phyloP scores from a whole-genome alignment of 2,113 vertebrate genomes.

The Physeter macrocephalus region DNA sequence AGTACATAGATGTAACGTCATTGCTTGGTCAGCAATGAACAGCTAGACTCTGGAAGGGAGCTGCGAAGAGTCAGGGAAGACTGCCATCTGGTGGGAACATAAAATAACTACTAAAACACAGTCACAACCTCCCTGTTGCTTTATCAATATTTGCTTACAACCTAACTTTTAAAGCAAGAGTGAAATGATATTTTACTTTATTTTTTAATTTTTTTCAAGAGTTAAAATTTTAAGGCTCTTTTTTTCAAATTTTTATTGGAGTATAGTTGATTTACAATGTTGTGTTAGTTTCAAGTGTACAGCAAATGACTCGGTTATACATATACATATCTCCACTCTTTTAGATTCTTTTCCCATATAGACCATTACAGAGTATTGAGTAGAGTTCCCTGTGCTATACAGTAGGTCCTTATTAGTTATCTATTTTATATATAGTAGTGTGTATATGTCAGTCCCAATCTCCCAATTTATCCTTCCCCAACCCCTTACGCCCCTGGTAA shows the following conservation, averaged over 20 bases:
- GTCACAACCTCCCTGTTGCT: neutral
- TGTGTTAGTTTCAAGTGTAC: neutral
- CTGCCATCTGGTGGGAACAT: slow-evolving; percentile 63
- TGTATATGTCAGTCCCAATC: too few species aligned
- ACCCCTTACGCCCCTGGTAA: too few species aligned
- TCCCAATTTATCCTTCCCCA: too few species aligned
- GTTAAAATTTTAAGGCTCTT: neutral
- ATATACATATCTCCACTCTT: neutral
- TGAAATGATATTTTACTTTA: neutral
- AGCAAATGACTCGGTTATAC: neutral
- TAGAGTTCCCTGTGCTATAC: too few species aligned
- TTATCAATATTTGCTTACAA: neutral
- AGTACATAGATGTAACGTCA: neutral
- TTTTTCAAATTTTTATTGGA: neutral
- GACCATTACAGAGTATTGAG: neutral
- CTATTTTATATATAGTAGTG: too few species aligned
- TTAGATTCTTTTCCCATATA: neutral
- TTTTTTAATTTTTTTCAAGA: neutral
- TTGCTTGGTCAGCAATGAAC: neutral
- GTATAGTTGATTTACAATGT: neutral
- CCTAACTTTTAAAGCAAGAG: neutral
- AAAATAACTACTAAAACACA: slow-evolving; percentile 19
- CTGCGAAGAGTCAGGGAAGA: neutral
- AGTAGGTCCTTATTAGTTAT: too few species aligned
- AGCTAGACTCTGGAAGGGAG: neutral